Evolutionary conservation across 2,113 vertebrate genomes (phyloP).

Genomic region (Ariopsis seemanni): DNA sequence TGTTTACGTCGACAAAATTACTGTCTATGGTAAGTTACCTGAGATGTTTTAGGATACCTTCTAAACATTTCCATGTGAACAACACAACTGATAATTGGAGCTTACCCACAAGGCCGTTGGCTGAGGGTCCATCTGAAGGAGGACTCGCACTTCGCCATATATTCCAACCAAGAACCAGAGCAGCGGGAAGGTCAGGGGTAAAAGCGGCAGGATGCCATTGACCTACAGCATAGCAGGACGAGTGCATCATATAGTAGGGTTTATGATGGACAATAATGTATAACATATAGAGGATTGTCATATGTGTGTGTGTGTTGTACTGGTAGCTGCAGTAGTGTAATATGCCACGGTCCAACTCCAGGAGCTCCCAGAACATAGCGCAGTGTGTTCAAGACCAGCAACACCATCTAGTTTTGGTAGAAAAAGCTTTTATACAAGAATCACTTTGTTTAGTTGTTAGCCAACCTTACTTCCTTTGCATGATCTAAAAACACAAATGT

Average conservation of each 20-base stretch:
- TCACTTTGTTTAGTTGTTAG: not conserved
- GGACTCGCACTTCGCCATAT: constrained; percentile 42
- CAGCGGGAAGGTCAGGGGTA: constrained; percentile 51
- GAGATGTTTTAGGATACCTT: not conserved
- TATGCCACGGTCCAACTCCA: constrained; percentile 51
- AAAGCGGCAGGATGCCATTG: constrained; percentile 46
- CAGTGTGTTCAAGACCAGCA: constrained; percentile 47
- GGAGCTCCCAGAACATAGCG: constrained; percentile 43
- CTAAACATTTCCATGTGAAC: not conserved
- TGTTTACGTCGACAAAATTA: no score
- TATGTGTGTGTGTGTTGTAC: constrained; percentile 30
- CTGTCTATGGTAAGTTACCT: not conserved
- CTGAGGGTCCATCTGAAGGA: constrained; percentile 36
- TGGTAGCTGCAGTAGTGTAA: constrained; percentile 49
- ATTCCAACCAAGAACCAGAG: constrained; percentile 51
- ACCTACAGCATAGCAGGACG: constrained; percentile 17
- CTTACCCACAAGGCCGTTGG: constrained; percentile 31
- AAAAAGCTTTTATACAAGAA: not conserved
- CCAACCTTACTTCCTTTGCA: no score
- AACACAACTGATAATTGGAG: not conserved
- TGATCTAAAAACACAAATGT: no score
- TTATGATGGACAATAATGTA: not conserved
- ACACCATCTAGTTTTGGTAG: constrained; percentile 2
- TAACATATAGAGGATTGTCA: not conserved
- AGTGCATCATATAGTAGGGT: not conserved